Evolutionary conservation across 2,113 vertebrate species (phyloP).

Genomic region (Grus americana): DNA sequence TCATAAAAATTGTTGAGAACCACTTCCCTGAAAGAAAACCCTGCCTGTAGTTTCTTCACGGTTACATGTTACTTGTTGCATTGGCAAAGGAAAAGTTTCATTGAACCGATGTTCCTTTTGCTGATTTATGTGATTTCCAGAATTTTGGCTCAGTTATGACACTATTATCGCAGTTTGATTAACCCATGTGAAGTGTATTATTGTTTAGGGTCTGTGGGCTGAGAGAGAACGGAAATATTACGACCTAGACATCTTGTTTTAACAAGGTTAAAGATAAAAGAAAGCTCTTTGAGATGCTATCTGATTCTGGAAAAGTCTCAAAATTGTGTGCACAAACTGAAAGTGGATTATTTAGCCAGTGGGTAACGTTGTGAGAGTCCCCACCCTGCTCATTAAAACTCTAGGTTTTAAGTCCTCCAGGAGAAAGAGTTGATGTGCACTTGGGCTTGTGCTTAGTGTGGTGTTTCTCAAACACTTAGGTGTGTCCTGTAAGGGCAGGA

Average conservation of each 20-base stretch:
- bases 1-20: background rate
- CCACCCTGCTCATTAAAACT: constrained; percentile 31
- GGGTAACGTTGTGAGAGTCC: background rate
- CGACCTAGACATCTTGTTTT: constrained; percentile 46
- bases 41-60: background rate
- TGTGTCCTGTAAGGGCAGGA: background rate
- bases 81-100: background rate
- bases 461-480: background rate
- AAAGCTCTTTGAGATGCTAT: constrained; percentile 13
- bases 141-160: background rate
- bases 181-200: background rate
- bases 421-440: background rate
- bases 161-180: constrained; percentile 8
- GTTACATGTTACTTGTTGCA: background rate
- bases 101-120: background rate
- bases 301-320: constrained; percentile 35
- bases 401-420: background rate
- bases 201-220: constrained; percentile 16
- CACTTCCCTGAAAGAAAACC: background rate
- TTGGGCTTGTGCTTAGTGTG: background rate
- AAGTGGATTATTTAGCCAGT: constrained; percentile 31
- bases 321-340: background rate
- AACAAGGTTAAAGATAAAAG: constrained; percentile 55
- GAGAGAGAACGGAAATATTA: constrained; percentile 34
- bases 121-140: background rate